Evolutionary conservation across 2,888 invertebrate genomes (phyloP), one percentile per base, ranked within the genome.

Genomic region (Brenthis daphne): DNA sequence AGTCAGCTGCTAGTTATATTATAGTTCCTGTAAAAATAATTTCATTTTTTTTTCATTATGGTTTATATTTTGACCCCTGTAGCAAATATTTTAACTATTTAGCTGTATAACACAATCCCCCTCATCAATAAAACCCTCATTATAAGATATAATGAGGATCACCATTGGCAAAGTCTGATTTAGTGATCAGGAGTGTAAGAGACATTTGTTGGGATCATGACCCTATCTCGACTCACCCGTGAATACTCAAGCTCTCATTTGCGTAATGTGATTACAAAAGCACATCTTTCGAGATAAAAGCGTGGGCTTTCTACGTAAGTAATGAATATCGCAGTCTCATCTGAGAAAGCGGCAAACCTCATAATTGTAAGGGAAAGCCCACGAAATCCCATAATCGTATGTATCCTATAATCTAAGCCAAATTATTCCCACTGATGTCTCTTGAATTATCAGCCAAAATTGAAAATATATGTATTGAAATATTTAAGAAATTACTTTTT

Each of bases 181-280:
- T 82, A 85, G 81, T 80, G 83, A 82, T 83, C 82, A 82, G 80
- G 81, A 85, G 83, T 85, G 85, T 85, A 85, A 81, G 82, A 83
- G 85, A 86, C 88, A 86, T 89, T 88, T 86, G 89, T 86, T 79
- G 88, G 85, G 89, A 87, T 88, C 89, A 86, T 85, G 88, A 86
- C 86, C 89, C 86, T 85, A 85, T 86, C 87, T 85, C 81, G 86
- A 85, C 83, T 85, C 88, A 84, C 83, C 86, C 87, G 86, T 88
- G 87, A 88, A 89, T 88, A 83, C 85, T 85, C 83, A 81, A 85
- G 85, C 85, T 88, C 89, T 89, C 90, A 90, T 91, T 90, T 91
- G 85, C 90, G 89, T 91, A 91, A 90, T 91, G 90, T 90, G 90
- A 91, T 91, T 91, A 91, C 91, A 90, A 91, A 90, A 90, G 91